Evolutionary conservation across 2,888 invertebrate genomes (phyloP).

Genomic region (Pollenia griseotomentosa): DNA sequence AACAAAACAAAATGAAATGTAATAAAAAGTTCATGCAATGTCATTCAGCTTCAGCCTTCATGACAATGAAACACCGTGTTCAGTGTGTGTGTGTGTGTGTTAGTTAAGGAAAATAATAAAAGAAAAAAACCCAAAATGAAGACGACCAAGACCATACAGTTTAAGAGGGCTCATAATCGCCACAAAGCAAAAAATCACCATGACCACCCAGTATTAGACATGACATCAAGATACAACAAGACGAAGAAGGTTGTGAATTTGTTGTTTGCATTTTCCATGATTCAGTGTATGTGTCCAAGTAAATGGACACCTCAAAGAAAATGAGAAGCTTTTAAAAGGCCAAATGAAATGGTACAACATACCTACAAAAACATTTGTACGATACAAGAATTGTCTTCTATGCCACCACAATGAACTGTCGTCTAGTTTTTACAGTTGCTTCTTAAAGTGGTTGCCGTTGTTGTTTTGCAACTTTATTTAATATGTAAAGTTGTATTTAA

Average conservation of each 20-base stretch:
- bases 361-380: not conserved
- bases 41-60: slow-evolving; percentile 68
- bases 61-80: slow-evolving; percentile 49
- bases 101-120: slow-evolving; percentile 15
- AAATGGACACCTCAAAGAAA: slow-evolving; percentile 48
- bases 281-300: slow-evolving; percentile 3
- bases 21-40: slow-evolving; percentile 69
- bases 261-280: slow-evolving; percentile 54
- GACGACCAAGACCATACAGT: slow-evolving; percentile 33
- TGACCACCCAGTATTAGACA: slow-evolving; percentile 70
- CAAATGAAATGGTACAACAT: slow-evolving; percentile 21
- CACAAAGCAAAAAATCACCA: slow-evolving; percentile 38
- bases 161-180: slow-evolving; percentile 42
- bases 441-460: slow-evolving; percentile 2
- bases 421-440: slow-evolving; percentile 29
- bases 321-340: slow-evolving; percentile 38
- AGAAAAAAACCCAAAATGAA: slow-evolving; percentile 13
- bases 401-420: slow-evolving; percentile 9
- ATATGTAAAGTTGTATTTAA: slow-evolving; percentile 62
- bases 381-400: slow-evolving; percentile 20
- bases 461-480: slow-evolving; percentile 26
- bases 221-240: slow-evolving; percentile 70
- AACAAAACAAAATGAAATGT: slow-evolving; percentile 33
- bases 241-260: slow-evolving; percentile 39
- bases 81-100: slow-evolving; percentile 8